Evolutionary conservation across 2,888 invertebrate species (phyloP).

Genomic region (Plusia festucae): DNA sequence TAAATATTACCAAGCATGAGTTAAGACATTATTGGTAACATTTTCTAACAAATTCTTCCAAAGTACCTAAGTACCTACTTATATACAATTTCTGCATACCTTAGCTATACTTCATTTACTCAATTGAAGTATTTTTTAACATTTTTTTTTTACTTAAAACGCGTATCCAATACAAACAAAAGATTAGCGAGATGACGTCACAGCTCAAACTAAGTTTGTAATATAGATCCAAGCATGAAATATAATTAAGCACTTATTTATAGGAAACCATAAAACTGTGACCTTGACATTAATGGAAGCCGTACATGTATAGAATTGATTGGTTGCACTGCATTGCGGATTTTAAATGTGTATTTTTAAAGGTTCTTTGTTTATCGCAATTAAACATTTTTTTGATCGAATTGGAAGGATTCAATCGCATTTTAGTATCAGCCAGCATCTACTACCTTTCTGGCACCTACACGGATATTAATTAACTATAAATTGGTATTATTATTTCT

Average conservation of each 20-base stretch:
- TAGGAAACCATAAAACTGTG: conserved; percentile 40
- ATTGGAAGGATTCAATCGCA: no score
- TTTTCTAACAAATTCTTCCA: no score
- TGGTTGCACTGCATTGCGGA: conserved; percentile 24
- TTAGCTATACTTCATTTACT: no score
- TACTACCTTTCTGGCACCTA: neutral
- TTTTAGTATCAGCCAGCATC: no score
- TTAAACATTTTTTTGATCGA: no score
- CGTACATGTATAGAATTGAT: conserved; percentile 38
- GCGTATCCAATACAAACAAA: neutral
- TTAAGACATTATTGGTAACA: no score
- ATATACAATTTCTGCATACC: no score
- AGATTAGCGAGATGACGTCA: conserved; percentile 13
- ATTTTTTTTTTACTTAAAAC: neutral
- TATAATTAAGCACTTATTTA: conserved; percentile 30
- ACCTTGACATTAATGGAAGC: conserved; percentile 53
- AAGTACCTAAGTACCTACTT: no score
- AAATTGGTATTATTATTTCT: no score
- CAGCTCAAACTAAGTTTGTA: conserved; percentile 9
- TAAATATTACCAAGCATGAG: no score
- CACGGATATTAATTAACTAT: no score
- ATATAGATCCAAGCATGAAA: conserved; percentile 16
- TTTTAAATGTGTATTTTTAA: conserved; percentile 16
- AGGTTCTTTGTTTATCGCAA: neutral
- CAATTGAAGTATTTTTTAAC: no score